Evolutionary conservation across 1,140 invertebrate genomes (phyloP).

Genomic region (Leptinotarsa lineolata): DNA sequence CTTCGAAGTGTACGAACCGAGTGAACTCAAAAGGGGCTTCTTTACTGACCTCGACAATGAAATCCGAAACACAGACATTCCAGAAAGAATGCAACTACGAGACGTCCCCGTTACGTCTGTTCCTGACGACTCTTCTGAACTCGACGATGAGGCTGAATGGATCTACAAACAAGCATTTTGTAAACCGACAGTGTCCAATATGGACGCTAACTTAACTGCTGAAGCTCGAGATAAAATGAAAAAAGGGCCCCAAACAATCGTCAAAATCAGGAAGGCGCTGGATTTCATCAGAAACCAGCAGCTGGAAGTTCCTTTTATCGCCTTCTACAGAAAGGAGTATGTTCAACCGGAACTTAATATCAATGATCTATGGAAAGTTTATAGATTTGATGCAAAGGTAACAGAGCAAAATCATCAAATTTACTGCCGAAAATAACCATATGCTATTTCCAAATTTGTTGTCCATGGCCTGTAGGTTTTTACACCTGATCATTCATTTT

Average conservation of each 20-base stretch:
- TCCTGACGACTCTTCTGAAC: constrained; percentile 81
- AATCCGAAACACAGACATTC: constrained; percentile 86
- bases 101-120: constrained; percentile 84
- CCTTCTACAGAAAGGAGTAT: constrained; percentile 98
- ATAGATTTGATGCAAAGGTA: constrained; percentile 92
- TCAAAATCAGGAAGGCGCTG: constrained; percentile 91
- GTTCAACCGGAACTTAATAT: constrained; percentile 93
- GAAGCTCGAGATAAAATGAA: constrained; percentile 62
- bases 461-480: too few relatives aligned
- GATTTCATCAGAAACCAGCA: constrained; percentile 96
- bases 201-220: constrained; percentile 64
- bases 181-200: constrained; percentile 77
- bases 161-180: constrained; percentile 94
- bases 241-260: constrained; percentile 70
- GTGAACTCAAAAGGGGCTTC: constrained; percentile 93
- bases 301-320: constrained; percentile 97
- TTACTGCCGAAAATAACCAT: too few relatives aligned
- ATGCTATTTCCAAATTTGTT: too few relatives aligned
- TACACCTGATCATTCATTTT: too few relatives aligned
- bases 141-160: constrained; percentile 96
- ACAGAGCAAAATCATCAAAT: too few relatives aligned
- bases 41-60: constrained; percentile 94
- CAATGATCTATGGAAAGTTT: constrained; percentile 97
- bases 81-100: constrained; percentile 90
- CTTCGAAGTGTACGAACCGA: constrained; percentile 95